phyloP scores from a whole-genome alignment of 2,797 vertebrate genomes.

The Triplophysa yarkandensis region DNA sequence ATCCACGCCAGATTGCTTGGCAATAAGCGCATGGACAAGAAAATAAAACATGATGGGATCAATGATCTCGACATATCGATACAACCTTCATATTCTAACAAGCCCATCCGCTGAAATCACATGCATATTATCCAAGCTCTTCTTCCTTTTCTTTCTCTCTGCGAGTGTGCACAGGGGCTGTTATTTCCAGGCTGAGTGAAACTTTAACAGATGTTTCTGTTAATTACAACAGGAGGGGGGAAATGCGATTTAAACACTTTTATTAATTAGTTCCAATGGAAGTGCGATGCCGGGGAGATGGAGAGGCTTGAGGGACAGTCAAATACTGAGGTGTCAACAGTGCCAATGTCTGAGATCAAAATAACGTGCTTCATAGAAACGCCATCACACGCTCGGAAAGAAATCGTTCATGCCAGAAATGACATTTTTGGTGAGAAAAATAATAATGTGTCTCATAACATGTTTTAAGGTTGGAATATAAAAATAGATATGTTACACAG shows the following conservation, averaged over 20 bases:
- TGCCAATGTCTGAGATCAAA: conserved; percentile 50
- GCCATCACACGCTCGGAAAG: conserved; percentile 9
- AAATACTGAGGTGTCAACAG: conserved; percentile 51
- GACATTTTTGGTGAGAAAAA: conserved; percentile 2
- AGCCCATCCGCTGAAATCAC: conserved; percentile 11
- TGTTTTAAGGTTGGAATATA: neutral
- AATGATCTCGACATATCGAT: conserved; percentile 1
- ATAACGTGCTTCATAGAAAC: conserved; percentile 47
- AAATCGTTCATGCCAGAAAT: neutral
- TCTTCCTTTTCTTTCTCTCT: conserved; percentile 31
- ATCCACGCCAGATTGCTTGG: conserved; percentile 26
- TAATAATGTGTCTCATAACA: neutral
- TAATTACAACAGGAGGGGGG: conserved; percentile 57
- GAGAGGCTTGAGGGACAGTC: conserved; percentile 49
- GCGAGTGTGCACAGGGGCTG: conserved; percentile 44
- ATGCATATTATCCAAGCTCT: neutral
- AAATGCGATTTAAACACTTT: conserved; percentile 58
- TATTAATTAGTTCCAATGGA: conserved; percentile 61
- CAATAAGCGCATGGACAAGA: conserved; percentile 15
- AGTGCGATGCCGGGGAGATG: conserved; percentile 45
- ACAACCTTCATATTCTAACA: conserved; percentile 22
- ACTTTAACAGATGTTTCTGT: conserved; percentile 60
- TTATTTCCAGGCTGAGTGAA: conserved; percentile 52
- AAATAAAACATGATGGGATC: conserved; percentile 21
- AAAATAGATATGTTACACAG: neutral